phyloP scores from a whole-genome alignment of 1,140 invertebrate species.

The Solen grandis region DNA sequence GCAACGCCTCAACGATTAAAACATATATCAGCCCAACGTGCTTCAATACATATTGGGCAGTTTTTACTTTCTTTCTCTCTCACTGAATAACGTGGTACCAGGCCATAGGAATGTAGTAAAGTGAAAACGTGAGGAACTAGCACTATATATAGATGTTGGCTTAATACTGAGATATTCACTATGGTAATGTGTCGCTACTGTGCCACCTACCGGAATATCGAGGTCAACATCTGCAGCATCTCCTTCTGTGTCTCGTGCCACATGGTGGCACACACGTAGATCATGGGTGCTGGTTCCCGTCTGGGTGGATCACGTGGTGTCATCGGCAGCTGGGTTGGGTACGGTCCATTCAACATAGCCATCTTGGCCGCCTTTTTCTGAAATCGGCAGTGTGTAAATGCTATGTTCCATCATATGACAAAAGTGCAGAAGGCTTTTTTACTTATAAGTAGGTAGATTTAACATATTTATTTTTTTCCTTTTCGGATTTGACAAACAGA shows the following conservation, averaged over 20 bases:
- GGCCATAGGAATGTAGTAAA: too few species aligned
- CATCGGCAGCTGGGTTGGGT: constrained; percentile 40
- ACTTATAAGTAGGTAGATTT: background rate
- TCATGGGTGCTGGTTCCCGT: constrained; percentile 68
- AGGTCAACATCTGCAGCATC: constrained; percentile 78
- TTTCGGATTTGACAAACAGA: too few species aligned
- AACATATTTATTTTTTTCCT: background rate
- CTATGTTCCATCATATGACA: background rate
- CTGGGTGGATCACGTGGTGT: constrained; percentile 36
- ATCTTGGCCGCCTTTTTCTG: constrained; percentile 26
- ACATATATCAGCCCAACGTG: too few species aligned
- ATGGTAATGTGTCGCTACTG: too few species aligned
- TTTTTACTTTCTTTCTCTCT: too few species aligned
- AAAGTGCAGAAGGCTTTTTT: background rate
- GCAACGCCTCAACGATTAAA: too few species aligned
- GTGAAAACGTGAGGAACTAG: too few species aligned
- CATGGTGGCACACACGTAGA: constrained; percentile 80
- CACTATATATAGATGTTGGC: too few species aligned
- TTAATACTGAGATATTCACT: too few species aligned
- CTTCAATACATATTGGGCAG: too few species aligned
- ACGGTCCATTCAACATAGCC: constrained; percentile 22
- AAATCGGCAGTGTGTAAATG: background rate
- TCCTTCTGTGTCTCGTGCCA: constrained; percentile 80
- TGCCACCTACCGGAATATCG: constrained; percentile 74
- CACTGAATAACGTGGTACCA: too few species aligned